phyloP scores from a whole-genome alignment of 2,888 invertebrate species.

The Gastracanthus pulcherrimus region DNA sequence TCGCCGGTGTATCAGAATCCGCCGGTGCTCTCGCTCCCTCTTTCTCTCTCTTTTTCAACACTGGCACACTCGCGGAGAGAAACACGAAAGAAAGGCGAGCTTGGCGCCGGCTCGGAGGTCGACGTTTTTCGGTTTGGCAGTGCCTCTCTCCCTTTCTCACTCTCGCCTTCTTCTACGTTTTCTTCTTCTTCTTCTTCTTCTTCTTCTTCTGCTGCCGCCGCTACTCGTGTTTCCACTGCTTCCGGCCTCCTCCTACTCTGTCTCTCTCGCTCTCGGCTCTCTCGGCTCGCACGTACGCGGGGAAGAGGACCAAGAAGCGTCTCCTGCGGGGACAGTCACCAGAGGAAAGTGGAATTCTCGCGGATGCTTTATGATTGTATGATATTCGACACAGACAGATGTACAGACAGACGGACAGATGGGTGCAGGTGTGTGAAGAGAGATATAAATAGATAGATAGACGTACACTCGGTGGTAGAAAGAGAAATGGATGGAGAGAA shows the following conservation, averaged over 20 bases:
- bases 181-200: not conserved
- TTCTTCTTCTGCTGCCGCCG: slow-evolving; percentile 29
- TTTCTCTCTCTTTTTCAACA: not conserved
- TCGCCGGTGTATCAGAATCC: too few species aligned
- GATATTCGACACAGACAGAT: slow-evolving; percentile 19
- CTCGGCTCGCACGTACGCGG: slow-evolving; percentile 48
- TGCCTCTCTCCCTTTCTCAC: slow-evolving; percentile 33
- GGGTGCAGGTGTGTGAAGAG: not conserved
- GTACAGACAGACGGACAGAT: not conserved
- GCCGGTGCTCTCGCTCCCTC: too few species aligned
- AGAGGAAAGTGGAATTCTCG: slow-evolving; percentile 43
- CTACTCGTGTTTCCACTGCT: not conserved
- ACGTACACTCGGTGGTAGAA: too few species aligned
- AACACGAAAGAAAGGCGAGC: slow-evolving; percentile 14
- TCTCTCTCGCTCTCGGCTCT: not conserved
- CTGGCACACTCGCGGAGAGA: not conserved
- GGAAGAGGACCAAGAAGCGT: slow-evolving; percentile 61
- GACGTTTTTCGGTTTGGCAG: slow-evolving; percentile 55
- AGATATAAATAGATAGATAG: not conserved
- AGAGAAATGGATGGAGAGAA: not conserved
- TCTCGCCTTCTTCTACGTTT: not conserved
- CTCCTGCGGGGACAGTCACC: slow-evolving; percentile 52
- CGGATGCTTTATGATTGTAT: slow-evolving; percentile 8
- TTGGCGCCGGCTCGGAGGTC: slow-evolving; percentile 44
- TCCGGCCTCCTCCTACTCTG: too few species aligned